phyloP scores from a whole-genome alignment of 2,888 invertebrate genomes.

The Podotricha telesiphe region DNA sequence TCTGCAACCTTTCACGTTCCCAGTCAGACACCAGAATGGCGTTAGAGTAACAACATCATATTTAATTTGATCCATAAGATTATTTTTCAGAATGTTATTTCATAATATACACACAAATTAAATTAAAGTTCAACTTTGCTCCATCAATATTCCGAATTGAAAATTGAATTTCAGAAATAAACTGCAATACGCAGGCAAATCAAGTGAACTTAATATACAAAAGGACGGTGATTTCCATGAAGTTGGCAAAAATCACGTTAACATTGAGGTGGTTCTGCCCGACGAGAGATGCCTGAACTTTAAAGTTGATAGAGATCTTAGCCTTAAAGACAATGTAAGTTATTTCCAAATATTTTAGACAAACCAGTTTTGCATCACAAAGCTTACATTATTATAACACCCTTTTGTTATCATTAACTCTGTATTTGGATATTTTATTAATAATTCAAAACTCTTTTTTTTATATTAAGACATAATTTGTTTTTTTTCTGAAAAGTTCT shows the following conservation, averaged over 20 bases:
- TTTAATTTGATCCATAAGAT: too few relatives aligned
- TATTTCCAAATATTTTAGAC: background rate
- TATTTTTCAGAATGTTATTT: too few relatives aligned
- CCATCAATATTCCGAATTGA: background rate
- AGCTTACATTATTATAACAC: too few relatives aligned
- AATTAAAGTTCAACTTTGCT: background rate
- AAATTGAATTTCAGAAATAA: slow-evolving; percentile 67
- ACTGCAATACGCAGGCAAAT: slow-evolving; percentile 69
- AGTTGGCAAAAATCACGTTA: slow-evolving; percentile 59
- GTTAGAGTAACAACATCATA: background rate
- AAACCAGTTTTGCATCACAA: background rate
- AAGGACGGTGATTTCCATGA: slow-evolving; percentile 53
- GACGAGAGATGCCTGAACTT: slow-evolving; percentile 69
- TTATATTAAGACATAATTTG: too few relatives aligned
- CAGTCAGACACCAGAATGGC: too few relatives aligned
- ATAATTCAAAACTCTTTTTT: too few relatives aligned
- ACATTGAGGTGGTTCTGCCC: slow-evolving; percentile 73
- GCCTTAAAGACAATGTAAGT: slow-evolving; percentile 60
- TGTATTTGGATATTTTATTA: too few relatives aligned
- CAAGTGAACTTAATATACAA: slow-evolving; percentile 66
- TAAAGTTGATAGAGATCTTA: slow-evolving; percentile 65
- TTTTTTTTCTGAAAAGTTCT: too few relatives aligned
- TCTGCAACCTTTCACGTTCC: too few relatives aligned
- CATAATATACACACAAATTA: too few relatives aligned
- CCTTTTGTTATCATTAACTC: too few relatives aligned